A percentile compares a stretch with the other conserved stretches of the same genome.
Evolutionary conservation across 2,888 invertebrate genomes (phyloP).

Genomic region (Nasonia oneida): DNA sequence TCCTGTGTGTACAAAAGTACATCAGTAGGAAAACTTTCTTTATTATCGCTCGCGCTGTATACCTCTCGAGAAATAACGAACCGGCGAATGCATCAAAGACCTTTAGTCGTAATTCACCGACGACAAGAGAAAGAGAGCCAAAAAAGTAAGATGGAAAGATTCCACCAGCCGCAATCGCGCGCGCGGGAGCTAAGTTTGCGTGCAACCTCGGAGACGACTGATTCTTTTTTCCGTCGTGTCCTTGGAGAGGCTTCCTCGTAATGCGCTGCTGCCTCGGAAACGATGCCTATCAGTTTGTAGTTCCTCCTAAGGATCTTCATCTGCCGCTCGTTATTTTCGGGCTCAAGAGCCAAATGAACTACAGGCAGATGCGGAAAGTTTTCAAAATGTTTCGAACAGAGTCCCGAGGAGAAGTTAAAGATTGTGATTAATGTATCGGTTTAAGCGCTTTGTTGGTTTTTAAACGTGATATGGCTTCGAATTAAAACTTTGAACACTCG

Average conservation of each 20-base stretch:
- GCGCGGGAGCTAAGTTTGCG: background rate
- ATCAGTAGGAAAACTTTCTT: background rate
- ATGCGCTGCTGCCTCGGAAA: background rate
- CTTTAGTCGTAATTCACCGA: background rate
- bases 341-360: background rate
- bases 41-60: background rate
- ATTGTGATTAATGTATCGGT: background rate
- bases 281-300: constrained; percentile 27
- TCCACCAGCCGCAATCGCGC: background rate
- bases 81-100: background rate
- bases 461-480: background rate
- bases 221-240: background rate
- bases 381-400: background rate
- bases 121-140: too few relatives aligned
- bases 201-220: background rate
- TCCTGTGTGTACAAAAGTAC: background rate
- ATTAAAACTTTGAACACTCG: background rate
- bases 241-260: background rate
- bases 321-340: background rate
- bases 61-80: background rate
- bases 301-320: background rate
- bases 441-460: background rate
- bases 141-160: background rate
- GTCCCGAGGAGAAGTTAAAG: background rate
- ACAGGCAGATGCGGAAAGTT: background rate